Conservation (phyloP, 2,113 vertebrate genomes). For the Monopterus albus region DNA sequence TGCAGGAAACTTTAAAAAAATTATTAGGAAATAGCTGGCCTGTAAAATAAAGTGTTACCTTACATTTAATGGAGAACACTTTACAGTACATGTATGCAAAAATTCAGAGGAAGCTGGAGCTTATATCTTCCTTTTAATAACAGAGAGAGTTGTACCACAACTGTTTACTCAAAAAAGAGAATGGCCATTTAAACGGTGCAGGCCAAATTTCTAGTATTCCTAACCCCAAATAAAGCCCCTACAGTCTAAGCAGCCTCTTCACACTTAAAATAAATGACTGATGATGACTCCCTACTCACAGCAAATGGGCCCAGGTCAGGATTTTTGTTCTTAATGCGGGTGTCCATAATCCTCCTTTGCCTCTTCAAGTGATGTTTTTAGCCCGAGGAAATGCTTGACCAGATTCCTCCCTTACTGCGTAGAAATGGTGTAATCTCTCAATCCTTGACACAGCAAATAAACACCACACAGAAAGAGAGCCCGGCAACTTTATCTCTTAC, state of each 20-base stretch:
- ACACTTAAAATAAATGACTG: slow-evolving; percentile 75
- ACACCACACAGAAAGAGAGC: slow-evolving; percentile 76
- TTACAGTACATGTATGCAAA: too few relatives aligned
- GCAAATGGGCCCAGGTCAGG: slow-evolving; percentile 71
- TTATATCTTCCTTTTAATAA: neutral
- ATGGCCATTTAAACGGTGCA: slow-evolving; percentile 20
- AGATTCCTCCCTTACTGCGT: slow-evolving; percentile 78
- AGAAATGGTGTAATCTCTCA: slow-evolving; percentile 86
- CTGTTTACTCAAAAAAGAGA: slow-evolving; percentile 16
- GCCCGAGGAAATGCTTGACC: slow-evolving; percentile 82
- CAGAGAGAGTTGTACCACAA: neutral
- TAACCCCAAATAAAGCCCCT: slow-evolving; percentile 47
- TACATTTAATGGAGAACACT: too few relatives aligned
- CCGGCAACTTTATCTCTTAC: slow-evolving; percentile 83
- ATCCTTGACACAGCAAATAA: slow-evolving; percentile 88
- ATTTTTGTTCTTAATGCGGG: slow-evolving; percentile 77
- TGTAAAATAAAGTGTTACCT: too few relatives aligned
- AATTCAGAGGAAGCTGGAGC: neutral
- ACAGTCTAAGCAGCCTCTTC: slow-evolving; percentile 49
- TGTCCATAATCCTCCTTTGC: slow-evolving; percentile 78
- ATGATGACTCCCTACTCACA: slow-evolving; percentile 66
- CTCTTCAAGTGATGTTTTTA: slow-evolving; percentile 76
- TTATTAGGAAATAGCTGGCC: too few relatives aligned
- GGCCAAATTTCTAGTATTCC: slow-evolving; percentile 20
- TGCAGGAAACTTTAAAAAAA: too few relatives aligned